Conservation (phyloP, 2,113 vertebrate species). For the Gavialis gangeticus region DNA sequence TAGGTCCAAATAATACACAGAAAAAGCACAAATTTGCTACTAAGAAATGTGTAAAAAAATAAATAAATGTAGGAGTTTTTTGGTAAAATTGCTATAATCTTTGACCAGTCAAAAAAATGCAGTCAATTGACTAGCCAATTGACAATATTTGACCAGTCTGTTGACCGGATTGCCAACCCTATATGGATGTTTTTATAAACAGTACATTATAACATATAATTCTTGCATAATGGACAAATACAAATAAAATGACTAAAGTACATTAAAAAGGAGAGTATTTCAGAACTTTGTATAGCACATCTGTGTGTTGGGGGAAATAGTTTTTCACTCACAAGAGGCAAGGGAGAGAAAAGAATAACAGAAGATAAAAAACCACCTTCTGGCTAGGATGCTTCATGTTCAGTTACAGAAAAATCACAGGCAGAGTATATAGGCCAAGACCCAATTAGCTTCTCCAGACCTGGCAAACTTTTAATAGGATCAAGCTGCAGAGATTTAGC, state of each 20-base stretch:
- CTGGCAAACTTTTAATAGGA: slow-evolving; percentile 47
- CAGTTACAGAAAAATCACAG: slow-evolving; percentile 31
- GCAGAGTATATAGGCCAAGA: slow-evolving; percentile 22
- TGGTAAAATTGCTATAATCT: no score
- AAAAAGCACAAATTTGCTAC: neutral
- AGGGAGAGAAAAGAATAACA: slow-evolving; percentile 10
- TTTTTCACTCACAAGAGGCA: neutral
- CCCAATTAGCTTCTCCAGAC: slow-evolving; percentile 53
- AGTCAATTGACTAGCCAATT: no score
- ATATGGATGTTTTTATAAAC: no score
- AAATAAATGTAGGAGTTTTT: no score
- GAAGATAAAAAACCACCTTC: neutral
- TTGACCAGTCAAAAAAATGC: no score
- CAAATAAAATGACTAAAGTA: neutral
- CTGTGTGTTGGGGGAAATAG: neutral
- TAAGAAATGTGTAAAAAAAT: no score
- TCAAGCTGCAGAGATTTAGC: slow-evolving; percentile 42
- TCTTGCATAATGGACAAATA: neutral
- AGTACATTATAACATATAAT: neutral
- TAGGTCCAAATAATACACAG: neutral
- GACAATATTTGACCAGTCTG: no score
- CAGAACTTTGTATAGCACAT: slow-evolving; percentile 22
- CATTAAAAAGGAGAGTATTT: neutral
- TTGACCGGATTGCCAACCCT: no score
- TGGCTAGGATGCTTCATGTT: neutral